Evolutionary conservation across 2,797 vertebrate genomes (phyloP).

Genomic region (Aselliscus stoliczkanus): DNA sequence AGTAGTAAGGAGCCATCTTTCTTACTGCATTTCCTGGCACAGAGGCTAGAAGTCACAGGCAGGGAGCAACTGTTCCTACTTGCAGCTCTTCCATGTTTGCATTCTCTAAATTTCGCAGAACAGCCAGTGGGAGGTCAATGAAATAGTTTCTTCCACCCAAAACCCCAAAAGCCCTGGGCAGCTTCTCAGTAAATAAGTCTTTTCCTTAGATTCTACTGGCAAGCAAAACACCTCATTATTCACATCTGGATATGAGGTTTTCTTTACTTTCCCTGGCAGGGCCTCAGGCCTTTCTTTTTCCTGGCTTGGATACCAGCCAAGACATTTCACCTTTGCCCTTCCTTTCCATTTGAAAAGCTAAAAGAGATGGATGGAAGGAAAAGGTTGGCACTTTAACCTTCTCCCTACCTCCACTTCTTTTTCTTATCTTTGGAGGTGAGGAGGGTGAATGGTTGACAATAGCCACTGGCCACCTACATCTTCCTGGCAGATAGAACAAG

Average conservation of each 20-base stretch:
- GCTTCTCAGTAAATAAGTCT: conserved; percentile 35
- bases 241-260: neutral
- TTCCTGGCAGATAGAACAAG: neutral
- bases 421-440: conserved; percentile 5
- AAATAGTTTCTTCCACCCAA: neutral
- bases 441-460: conserved; percentile 27
- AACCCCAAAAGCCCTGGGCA: neutral
- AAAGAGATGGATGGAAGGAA: neutral
- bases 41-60: neutral
- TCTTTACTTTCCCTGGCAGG: conserved; percentile 10
- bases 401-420: neutral
- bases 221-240: conserved; percentile 18
- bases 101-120: neutral
- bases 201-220: neutral
- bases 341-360: conserved; percentile 46
- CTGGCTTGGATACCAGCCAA: conserved; percentile 7
- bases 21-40: neutral
- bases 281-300: conserved; percentile 7
- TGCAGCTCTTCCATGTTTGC: neutral
- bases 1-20: neutral
- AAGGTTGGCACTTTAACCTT: conserved; percentile 23
- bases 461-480: neutral
- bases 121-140: neutral
- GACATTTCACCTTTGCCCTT: conserved; percentile 18
- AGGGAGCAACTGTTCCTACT: neutral